A percentile compares a stretch with the other conserved stretches of the same genome.
These are phyloP conservation scores for Machimus rusticus DNA, from an alignment of 2,888 invertebrate genomes.

Conservation along the genomic window DNA sequence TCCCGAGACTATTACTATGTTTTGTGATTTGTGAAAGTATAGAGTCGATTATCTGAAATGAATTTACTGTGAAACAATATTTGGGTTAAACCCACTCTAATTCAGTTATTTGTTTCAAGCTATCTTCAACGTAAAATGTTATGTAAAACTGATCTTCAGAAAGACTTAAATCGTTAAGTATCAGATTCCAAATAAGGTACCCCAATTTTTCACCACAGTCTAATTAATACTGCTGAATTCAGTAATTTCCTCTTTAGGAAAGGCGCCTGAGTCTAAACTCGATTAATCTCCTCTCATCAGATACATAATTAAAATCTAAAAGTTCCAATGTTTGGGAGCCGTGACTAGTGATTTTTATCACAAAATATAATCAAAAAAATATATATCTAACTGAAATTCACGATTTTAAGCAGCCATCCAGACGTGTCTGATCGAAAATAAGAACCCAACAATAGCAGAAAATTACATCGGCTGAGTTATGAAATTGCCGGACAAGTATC, in stretches of 20 bases:
- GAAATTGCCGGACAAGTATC: background rate
- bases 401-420: background rate
- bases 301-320: background rate
- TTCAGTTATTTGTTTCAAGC: too few species aligned
- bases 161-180: background rate
- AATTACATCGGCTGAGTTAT: background rate
- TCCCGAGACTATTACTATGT: too few species aligned
- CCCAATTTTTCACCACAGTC: background rate
- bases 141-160: background rate
- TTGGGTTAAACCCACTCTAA: too few species aligned
- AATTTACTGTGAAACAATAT: too few species aligned
- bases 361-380: background rate
- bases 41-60: too few species aligned
- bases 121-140: background rate
- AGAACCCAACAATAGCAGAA: background rate
- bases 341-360: background rate
- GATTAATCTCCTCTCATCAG: background rate
- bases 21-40: too few species aligned
- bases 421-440: background rate
- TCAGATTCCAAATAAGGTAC: background rate
- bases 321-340: background rate
- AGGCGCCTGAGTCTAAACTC: background rate
- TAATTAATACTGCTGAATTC: background rate
- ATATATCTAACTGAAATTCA: background rate
- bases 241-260: background rate